Evolutionary conservation across 1,140 invertebrate genomes (phyloP), one percentile per base, ranked within the genome.

Genomic region (Macrosteles quadrilineatus): DNA sequence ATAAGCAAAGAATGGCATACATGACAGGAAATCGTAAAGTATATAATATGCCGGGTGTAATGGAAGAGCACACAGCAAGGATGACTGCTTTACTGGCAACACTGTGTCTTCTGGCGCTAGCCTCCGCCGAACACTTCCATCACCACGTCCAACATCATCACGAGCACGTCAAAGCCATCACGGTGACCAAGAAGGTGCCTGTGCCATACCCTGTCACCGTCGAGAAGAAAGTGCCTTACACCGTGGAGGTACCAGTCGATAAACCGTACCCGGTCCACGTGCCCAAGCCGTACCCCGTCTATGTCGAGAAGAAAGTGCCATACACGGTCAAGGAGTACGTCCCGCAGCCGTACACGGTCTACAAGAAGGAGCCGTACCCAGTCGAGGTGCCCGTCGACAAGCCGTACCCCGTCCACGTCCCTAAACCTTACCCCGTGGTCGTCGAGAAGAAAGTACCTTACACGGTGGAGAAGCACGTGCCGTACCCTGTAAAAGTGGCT

Each of bases 281-380:
- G 23, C 82, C 81, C 11, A 83, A 91, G 68, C 89, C 90, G 73
- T 87, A 86, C 80, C 71, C 85, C 12, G 86, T 88, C 1, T 79
- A 86, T 1, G 86, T 88, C 0, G 87, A 90, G 73, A 88, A 89
- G 77, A 83, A 85, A 73, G 81, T 88, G 69, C 85, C 85, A 72
- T 85, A 86, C 78, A 83, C 85, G 43, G 85, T 88, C 6, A 89
- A 89, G 77, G 63, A 43, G 21, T 43, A 19, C 14, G 87, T 91
- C 40, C 84, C 85, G 27, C 88, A 92, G 23, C 90, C 92, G 79
- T 91, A 90, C 78, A 50, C 66, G 27, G 76, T 77, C 0, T 73
- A 76, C 32, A 77, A 77, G 69, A 67, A 72, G 6, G 69, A 76
- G n/a, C 72, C 72, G 12, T 72, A 73, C 27, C 74, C 73, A 0